phyloP scores from a whole-genome alignment of 2,888 invertebrate species.

The Pecten maximus region DNA sequence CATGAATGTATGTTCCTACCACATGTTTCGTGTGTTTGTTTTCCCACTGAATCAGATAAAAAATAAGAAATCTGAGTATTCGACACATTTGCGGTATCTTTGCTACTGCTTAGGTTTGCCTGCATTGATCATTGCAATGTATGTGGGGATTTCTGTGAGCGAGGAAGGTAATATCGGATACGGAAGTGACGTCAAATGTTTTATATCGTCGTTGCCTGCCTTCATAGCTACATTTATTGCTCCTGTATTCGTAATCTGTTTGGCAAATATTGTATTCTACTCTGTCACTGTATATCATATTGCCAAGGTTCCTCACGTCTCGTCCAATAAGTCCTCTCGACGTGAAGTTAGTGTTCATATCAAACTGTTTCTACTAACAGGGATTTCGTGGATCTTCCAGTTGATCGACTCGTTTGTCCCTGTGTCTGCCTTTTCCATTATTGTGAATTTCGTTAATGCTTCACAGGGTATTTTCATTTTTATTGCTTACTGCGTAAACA shows the following conservation, averaged over 20 bases:
- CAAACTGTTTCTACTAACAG: conserved; percentile 1
- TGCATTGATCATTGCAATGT: background rate
- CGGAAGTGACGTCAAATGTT: conserved; percentile 21
- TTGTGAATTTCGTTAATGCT: background rate
- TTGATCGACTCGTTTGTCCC: background rate
- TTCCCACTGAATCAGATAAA: background rate
- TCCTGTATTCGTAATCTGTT: conserved; percentile 44
- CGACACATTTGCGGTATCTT: background rate
- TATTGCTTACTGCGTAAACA: background rate
- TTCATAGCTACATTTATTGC: conserved; percentile 47
- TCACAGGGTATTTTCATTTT: background rate
- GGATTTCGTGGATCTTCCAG: background rate
- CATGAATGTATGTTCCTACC: conserved; percentile 42
- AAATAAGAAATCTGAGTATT: background rate
- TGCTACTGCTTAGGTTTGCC: background rate
- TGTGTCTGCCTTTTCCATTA: background rate
- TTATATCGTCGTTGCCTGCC: conserved; percentile 37
- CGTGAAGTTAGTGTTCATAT: background rate
- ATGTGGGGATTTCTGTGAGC: background rate
- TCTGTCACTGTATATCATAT: conserved; percentile 35
- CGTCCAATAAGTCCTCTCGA: background rate
- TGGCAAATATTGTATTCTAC: conserved; percentile 45
- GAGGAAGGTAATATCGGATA: conserved; percentile 40
- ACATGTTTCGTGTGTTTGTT: conserved; percentile 34
- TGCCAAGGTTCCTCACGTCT: background rate